Evolutionary conservation across 35 echinoderm and acorn worm species (phyloP).

Genomic region (Apostichopus japonicus): DNA sequence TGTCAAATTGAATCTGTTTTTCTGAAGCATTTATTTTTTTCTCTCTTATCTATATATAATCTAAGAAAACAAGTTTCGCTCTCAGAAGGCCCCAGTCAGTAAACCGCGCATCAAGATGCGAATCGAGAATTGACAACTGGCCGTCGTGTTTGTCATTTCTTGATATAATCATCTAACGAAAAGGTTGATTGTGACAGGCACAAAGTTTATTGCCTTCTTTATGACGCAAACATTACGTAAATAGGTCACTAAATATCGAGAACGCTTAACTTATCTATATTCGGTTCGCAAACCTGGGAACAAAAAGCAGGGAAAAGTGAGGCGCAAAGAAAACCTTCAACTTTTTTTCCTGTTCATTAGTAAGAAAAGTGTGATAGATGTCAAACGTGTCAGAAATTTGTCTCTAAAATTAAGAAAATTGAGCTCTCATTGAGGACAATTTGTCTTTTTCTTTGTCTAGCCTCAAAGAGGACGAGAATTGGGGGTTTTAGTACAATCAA

Average conservation of each 20-base stretch:
- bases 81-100: neutral
- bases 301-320: neutral
- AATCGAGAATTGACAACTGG: slow-evolving; percentile 25
- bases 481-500: slow-evolving; percentile 9
- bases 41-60: neutral
- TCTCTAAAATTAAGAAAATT: slow-evolving; percentile 25
- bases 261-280: slow-evolving; percentile 25
- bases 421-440: slow-evolving; percentile 4
- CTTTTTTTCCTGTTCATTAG: slow-evolving; percentile 23
- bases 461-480: slow-evolving; percentile 6
- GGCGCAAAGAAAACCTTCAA: neutral
- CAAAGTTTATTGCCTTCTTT: slow-evolving; percentile 13
- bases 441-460: neutral
- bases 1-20: slow-evolving; percentile 15
- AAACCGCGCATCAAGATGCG: neutral
- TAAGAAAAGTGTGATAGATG: slow-evolving; percentile 18
- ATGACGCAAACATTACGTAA: slow-evolving; percentile 55
- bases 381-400: neutral
- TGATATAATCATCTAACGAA: slow-evolving; percentile 29
- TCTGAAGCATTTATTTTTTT: neutral
- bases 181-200: slow-evolving; percentile 16
- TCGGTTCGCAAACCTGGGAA: slow-evolving; percentile 9
- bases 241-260: slow-evolving; percentile 44
- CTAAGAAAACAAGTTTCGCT: neutral
- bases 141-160: slow-evolving; percentile 22